phyloP scores from a whole-genome alignment of 2,888 invertebrate genomes.

The Pterobdella sp. region DNA sequence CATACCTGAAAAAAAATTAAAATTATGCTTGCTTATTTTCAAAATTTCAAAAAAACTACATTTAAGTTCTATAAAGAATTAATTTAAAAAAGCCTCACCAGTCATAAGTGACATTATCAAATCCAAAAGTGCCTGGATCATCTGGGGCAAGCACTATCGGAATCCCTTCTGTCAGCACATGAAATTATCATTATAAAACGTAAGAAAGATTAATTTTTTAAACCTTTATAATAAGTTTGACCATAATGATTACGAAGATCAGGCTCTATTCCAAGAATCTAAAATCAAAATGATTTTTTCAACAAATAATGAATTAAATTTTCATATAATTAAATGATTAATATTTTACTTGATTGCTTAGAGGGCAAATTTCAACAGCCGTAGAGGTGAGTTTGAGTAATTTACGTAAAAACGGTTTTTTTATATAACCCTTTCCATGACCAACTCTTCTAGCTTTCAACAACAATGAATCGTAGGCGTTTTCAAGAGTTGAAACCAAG shows the following conservation, averaged over 20 bases:
- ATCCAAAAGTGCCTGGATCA: constrained; percentile 41
- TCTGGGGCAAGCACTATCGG: constrained; percentile 39
- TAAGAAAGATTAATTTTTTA: not conserved
- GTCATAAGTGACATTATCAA: constrained; percentile 39
- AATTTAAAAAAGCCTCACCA: constrained; percentile 27
- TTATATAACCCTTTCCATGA: constrained; percentile 38
- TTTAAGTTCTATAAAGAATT: not conserved
- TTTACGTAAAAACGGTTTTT: constrained; percentile 37
- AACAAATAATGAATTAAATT: too few relatives aligned
- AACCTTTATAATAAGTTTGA: constrained; percentile 18
- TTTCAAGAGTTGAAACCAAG: constrained; percentile 37
- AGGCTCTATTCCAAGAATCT: constrained; percentile 24
- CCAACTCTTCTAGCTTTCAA: constrained; percentile 38
- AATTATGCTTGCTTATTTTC: not conserved
- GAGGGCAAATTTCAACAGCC: constrained; percentile 36
- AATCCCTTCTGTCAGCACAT: constrained; percentile 32
- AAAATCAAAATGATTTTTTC: not conserved
- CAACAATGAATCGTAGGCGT: constrained; percentile 39
- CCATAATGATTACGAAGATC: constrained; percentile 27
- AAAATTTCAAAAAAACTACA: not conserved
- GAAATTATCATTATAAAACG: not conserved
- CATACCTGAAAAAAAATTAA: constrained; percentile 31
- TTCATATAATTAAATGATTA: not conserved
- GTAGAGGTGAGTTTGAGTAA: constrained; percentile 22
- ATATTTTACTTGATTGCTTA: constrained; percentile 34